A percentile compares a stretch with the other conserved stretches of the same genome.
These are phyloP conservation scores for Bombus sibiricus DNA, from an alignment of 1,140 invertebrate species.

Conservation along the genomic window DNA sequence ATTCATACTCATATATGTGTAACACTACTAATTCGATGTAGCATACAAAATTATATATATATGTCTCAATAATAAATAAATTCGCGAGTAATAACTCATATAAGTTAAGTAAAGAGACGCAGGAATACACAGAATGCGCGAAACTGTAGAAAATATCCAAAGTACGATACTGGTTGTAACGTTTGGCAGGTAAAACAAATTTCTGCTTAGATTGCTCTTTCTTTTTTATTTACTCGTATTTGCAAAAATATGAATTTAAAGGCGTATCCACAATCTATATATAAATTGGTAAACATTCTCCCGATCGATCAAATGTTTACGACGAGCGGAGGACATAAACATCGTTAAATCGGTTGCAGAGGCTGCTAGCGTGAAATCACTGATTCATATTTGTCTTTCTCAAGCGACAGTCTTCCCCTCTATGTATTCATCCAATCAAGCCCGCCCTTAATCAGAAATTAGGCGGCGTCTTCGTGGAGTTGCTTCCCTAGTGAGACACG, in stretches of 20 bases:
- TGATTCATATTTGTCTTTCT: slow-evolving; percentile 42
- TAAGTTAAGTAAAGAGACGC: too few relatives aligned
- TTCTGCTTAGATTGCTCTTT: not conserved
- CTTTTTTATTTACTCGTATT: not conserved
- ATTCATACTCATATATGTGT: too few relatives aligned
- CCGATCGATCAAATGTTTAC: not conserved
- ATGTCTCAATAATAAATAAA: too few relatives aligned
- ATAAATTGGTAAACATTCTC: not conserved
- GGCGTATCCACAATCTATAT: not conserved
- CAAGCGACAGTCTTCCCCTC: slow-evolving; percentile 1
- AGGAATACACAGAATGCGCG: too few relatives aligned
- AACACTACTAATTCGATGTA: too few relatives aligned
- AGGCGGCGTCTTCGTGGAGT: slow-evolving; percentile 29
- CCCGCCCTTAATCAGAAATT: slow-evolving; percentile 47
- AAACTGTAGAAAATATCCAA: too few relatives aligned
- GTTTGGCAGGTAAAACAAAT: too few relatives aligned
- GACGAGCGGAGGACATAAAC: not conserved
- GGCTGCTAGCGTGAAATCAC: slow-evolving; percentile 11
- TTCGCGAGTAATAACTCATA: too few relatives aligned
- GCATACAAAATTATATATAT: too few relatives aligned
- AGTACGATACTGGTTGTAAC: too few relatives aligned
- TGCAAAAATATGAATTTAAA: not conserved
- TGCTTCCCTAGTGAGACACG: not conserved
- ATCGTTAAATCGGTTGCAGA: not conserved
- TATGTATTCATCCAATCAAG: slow-evolving; percentile 47